These are phyloP conservation scores for Petrolisthes manimaculis DNA, from an alignment of 2,888 invertebrate genomes.

Conservation along the genomic window DNA sequence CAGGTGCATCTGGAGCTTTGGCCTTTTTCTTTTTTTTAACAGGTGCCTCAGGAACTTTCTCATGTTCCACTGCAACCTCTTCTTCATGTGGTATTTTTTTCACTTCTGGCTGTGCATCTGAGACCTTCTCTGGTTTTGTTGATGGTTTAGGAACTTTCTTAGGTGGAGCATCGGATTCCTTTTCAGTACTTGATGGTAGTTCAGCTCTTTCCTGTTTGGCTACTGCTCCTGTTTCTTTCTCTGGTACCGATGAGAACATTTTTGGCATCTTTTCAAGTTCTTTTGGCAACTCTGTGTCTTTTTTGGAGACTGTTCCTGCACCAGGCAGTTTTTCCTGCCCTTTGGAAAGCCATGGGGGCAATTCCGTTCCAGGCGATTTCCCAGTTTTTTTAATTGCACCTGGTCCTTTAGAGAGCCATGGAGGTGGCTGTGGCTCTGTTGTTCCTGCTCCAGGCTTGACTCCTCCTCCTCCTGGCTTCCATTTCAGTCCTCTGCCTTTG, in stretches of 20 bases:
- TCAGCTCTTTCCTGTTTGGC: not conserved
- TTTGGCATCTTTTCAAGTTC: not conserved
- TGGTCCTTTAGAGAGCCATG: slow-evolving; percentile 3
- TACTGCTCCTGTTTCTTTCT: not conserved
- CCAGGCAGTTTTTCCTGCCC: not conserved
- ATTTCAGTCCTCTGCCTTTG: not conserved
- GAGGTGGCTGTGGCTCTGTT: not conserved
- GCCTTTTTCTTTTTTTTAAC: not conserved
- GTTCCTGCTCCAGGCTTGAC: not conserved
- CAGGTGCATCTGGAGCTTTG: slow-evolving; percentile 4
- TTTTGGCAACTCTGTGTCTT: not conserved
- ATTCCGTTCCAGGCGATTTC: not conserved
- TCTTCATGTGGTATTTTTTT: not conserved
- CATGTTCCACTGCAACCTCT: not conserved
- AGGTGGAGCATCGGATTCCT: not conserved
- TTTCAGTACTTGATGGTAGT: slow-evolving; percentile 5
- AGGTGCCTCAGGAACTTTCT: not conserved
- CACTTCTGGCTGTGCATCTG: not conserved
- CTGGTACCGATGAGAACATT: not conserved
- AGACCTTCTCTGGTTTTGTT: not conserved
- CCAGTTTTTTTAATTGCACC: not conserved
- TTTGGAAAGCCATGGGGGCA: too few relatives aligned
- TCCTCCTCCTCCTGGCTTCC: not conserved
- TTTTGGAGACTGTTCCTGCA: not conserved
- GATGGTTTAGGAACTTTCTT: not conserved